A percentile compares a stretch with the other conserved stretches of the same genome.
These are phyloP conservation scores for Unio delphinus DNA, from an alignment of 2,888 invertebrate species.

Conservation along the genomic window DNA sequence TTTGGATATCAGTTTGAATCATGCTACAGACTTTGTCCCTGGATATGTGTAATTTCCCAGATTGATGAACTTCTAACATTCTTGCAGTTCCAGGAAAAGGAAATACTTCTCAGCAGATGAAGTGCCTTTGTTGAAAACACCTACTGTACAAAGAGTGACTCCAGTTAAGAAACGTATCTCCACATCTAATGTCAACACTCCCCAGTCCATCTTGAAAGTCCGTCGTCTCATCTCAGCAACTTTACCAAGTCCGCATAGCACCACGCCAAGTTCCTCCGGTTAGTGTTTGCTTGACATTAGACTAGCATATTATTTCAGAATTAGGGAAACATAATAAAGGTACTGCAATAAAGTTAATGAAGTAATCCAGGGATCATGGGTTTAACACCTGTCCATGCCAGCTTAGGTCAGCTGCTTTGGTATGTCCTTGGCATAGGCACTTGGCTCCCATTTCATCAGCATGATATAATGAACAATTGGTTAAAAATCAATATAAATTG, in stretches of 20 bases:
- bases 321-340: too few species aligned
- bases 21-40: too few species aligned
- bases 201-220: conserved; percentile 80
- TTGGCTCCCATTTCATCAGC: too few species aligned
- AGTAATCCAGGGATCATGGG: background rate
- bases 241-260: conserved; percentile 25
- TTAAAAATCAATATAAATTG: too few species aligned
- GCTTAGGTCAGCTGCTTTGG: too few species aligned
- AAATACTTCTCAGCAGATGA: conserved; percentile 53
- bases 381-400: background rate
- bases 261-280: conserved; percentile 31
- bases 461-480: too few species aligned
- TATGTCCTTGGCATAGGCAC: too few species aligned
- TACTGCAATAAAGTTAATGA: too few species aligned
- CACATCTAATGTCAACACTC: conserved; percentile 70
- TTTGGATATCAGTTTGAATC: too few species aligned
- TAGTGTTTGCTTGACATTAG: background rate
- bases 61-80: background rate
- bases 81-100: conserved; percentile 18
- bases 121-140: conserved; percentile 75
- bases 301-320: too few species aligned
- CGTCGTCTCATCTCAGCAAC: conserved; percentile 44
- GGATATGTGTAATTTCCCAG: too few species aligned
- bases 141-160: conserved; percentile 73
- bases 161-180: conserved; percentile 51